phyloP scores from a whole-genome alignment of 2,797 vertebrate genomes.

The Heteromormyrus szaboi region DNA sequence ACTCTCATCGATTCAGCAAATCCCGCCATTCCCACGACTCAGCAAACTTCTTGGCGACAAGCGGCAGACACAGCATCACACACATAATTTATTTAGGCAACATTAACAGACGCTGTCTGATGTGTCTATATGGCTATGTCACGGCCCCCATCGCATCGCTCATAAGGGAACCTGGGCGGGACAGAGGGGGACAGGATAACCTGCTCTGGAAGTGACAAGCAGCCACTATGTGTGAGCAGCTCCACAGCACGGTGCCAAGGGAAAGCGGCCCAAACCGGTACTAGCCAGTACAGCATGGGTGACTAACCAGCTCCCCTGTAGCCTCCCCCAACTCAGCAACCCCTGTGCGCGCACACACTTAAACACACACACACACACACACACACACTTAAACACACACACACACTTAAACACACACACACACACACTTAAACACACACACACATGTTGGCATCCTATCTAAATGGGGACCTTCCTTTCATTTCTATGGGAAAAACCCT shows the following conservation, averaged over 20 bases:
- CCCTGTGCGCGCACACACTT: conserved; percentile 42
- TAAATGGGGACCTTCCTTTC: neutral
- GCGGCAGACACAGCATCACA: neutral
- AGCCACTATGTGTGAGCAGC: conserved; percentile 30
- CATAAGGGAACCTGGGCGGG: neutral
- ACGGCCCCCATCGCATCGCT: no score
- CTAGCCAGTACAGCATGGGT: conserved; percentile 49
- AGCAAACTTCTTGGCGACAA: neutral
- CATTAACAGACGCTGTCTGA: neutral
- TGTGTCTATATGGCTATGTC: neutral
- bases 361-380: neutral
- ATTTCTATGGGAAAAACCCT: neutral
- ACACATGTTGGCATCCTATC: neutral
- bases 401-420: conserved; percentile 27
- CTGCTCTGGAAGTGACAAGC: conserved; percentile 36
- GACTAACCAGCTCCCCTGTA: conserved; percentile 24
- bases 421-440: neutral
- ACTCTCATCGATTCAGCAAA: neutral
- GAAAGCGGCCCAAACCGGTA: conserved; percentile 59
- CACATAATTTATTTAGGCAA: neutral
- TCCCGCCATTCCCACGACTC: neutral
- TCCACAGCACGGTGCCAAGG: conserved; percentile 39
- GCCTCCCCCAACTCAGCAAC: conserved; percentile 19
- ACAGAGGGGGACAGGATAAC: conserved; percentile 15
- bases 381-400: neutral